Base-by-base conservation (phyloP, 2,888 invertebrate genomes). In the Aplocera efformata region DNA sequence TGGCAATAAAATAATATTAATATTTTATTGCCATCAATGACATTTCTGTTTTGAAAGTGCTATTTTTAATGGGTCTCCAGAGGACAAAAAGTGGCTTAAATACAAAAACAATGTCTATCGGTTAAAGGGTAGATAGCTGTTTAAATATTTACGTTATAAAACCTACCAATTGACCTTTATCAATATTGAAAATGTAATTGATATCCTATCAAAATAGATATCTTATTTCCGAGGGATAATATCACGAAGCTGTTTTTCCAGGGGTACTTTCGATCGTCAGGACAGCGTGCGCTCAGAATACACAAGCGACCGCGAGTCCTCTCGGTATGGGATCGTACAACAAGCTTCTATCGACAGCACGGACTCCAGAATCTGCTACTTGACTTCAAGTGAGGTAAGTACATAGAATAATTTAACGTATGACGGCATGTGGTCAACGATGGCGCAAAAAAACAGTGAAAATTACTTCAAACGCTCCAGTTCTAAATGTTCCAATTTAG, bases 311-410 rank as follows among this genome's bases (percentile, higher is more conserved):
- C 92, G 96, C 50, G 96, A 96, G 68, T 92, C 94, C 9, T 88
- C 92, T 42, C 92, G 95, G 60, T 94, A 94, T 71, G 96, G 96
- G 57, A 96, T 97, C 75, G 95, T 96, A 61, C 96, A 97, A 81
- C 97, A 97, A 80, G 96, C 96, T 29, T 97, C 97, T 34, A 93
- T 97, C 52, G 97, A 97, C 78, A 97, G 97, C 88, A 96, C 97
- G 6, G 97, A 97, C 88, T 97, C 97, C 55, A 91, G 96, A 64
- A 92, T 97, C 63, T 97, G 97, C 88, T 97, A 97, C 88, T 91
- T 97, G 74, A 97, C 97, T 56, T 97, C 97, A 30, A 97, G 97
- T 56, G 97, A 97, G 96, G 97, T 97, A 90, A 93, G 96, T 91
- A 1, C 6, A 2, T 28, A n/a, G n/a, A n/a, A n/a, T n/a, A n/a